Base-by-base conservation (phyloP, 2,888 invertebrate species). In the Atherix ibis region DNA sequence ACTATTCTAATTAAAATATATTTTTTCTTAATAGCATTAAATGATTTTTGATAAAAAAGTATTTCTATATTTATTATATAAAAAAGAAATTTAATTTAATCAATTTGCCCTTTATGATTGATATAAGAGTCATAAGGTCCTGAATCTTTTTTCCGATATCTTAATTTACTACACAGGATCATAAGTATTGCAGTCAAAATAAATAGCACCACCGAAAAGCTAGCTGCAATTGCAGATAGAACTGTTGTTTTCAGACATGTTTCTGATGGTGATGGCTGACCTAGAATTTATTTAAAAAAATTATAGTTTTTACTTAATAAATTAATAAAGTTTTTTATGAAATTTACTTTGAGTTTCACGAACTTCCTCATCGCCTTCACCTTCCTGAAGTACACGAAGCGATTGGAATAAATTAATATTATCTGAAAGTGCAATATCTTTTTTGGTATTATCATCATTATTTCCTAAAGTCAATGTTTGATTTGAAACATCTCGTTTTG, bases 361-460 rank as follows among this genome's bases (percentile, higher is more conserved):
- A n/a, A n/a, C 53, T 3, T 72, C 70, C 27, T 76, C 71, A 32
- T 79, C 73, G 13, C 72, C 72, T 50, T 87, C 87, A 1, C 80
- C 83, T 51, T 88, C 88, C 53, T 87, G 85, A 34, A 89, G 60
- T 5, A 91, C 91, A 39, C 87, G 67, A 34, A 91, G 62, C 1
- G 88, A 83, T 56, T 91, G 89, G 63, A 87, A 89, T 34, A 91
- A 68, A 48, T 83, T 88, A 27, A 91, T 76, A 54, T 88, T 89
- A 63, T 91, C 89, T 0, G 88, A 88, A 9, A 87, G 50, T 8
- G 63, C 49, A 16, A 49, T 43, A 2, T 54, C 47, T 69, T 76
- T 54, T 76, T 76, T 4, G 73, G 75, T 41, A 73, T 53, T 40
- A 13, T 15, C 64, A 59, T 26, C 26, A 10, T 27, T 43, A 31